Percentiles rank a stretch among this genome's conserved stretches.
These are phyloP conservation scores for Chelon labrosus DNA, from an alignment of 2,797 vertebrate genomes.

Conservation along the genomic window DNA sequence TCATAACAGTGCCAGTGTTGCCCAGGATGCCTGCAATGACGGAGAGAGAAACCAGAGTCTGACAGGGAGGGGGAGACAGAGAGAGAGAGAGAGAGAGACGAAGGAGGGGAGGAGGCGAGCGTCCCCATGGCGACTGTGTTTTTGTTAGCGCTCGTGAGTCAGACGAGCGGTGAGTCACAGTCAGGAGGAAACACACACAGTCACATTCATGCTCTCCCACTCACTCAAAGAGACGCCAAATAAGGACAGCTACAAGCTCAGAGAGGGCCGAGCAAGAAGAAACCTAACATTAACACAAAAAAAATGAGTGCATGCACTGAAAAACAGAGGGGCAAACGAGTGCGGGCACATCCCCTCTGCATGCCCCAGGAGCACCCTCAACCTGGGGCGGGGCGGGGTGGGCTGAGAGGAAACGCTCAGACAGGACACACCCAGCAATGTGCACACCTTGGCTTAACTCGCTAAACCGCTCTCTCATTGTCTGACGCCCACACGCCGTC, in stretches of 20 bases:
- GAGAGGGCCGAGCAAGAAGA: conserved; percentile 39
- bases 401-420: conserved; percentile 65
- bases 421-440: conserved; percentile 72
- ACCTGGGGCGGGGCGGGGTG: conserved; percentile 57
- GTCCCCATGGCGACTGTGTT: conserved; percentile 86
- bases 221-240: conserved; percentile 79
- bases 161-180: conserved; percentile 87
- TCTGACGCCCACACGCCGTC: conserved; percentile 53
- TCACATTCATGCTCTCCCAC: conserved; percentile 77
- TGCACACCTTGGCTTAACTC: conserved; percentile 81
- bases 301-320: conserved; percentile 2
- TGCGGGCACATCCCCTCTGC: conserved; percentile 54
- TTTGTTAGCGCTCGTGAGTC: conserved; percentile 87
- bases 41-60: conserved; percentile 57
- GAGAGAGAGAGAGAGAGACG: conserved; percentile 10
- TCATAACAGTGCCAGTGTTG: conserved; percentile 62
- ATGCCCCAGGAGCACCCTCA: conserved; percentile 55
- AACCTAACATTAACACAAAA: conserved; percentile 16
- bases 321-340: conserved; percentile 47
- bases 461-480: conserved; percentile 70
- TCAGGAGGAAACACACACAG: conserved; percentile 86
- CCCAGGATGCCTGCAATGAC: conserved; percentile 68
- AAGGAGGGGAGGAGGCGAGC: conserved; percentile 29
- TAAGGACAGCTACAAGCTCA: conserved; percentile 80
- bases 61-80: conserved; percentile 51